phyloP scores from a whole-genome alignment of 2,888 invertebrate species.

The Drosophila kanekoi region DNA sequence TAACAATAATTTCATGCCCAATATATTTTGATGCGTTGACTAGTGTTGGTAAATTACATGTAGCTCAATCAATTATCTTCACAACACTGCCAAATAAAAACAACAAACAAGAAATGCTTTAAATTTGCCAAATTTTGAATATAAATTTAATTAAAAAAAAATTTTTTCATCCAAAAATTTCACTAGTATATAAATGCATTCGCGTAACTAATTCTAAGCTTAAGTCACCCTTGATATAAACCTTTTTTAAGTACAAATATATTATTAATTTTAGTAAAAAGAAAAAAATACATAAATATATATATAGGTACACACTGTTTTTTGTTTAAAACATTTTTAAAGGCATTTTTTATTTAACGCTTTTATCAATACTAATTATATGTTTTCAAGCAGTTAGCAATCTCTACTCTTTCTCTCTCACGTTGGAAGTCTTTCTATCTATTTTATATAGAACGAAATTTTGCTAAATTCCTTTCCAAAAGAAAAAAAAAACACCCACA shows the following conservation, averaged over 20 bases:
- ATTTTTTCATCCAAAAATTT: constrained; percentile 52
- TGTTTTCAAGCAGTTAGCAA: constrained; percentile 67
- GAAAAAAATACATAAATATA: background rate
- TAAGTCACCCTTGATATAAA: constrained; percentile 52
- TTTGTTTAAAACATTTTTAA: constrained; percentile 19
- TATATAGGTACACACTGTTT: constrained; percentile 45
- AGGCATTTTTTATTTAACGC: constrained; percentile 60
- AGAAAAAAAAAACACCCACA: constrained; percentile 27
- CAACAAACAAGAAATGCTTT: constrained; percentile 35
- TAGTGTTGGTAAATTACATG: constrained; percentile 72
- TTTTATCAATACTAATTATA: constrained; percentile 61
- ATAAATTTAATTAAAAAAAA: constrained; percentile 40
- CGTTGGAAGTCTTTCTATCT: constrained; percentile 58
- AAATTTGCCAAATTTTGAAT: constrained; percentile 20
- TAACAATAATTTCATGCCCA: constrained; percentile 43
- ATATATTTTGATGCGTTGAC: constrained; percentile 60
- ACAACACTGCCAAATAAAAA: constrained; percentile 37
- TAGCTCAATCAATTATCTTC: constrained; percentile 35
- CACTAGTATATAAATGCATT: constrained; percentile 36
- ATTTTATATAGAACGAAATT: constrained; percentile 82
- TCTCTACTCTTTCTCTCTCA: constrained; percentile 54
- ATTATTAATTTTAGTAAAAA: constrained; percentile 37
- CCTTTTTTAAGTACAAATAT: constrained; percentile 29
- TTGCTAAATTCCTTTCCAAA: constrained; percentile 72
- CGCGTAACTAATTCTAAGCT: constrained; percentile 30